Evolutionary conservation across 1,140 invertebrate species (phyloP).

Genomic region (Amphibalanus amphitrite): DNA sequence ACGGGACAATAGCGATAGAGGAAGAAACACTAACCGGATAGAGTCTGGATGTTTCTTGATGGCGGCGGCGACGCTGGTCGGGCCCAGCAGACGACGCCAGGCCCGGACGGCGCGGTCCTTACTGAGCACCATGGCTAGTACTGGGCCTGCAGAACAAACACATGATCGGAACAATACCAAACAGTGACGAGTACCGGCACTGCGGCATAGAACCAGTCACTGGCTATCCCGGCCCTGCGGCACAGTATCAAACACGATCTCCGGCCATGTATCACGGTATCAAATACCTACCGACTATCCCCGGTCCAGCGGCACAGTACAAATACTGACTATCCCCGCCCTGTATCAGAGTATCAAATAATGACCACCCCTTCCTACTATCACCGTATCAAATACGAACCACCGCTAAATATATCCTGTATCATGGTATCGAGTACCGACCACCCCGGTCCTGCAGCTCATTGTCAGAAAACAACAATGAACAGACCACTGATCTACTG

Average conservation of each 20-base stretch:
- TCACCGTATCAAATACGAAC: no score
- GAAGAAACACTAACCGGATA: constrained; percentile 32
- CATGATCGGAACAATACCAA: background rate
- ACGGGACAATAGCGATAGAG: no score
- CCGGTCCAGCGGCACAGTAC: background rate
- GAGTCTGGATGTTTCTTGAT: constrained; percentile 50
- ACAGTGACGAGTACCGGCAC: background rate
- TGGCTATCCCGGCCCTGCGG: background rate
- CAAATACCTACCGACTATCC: no score
- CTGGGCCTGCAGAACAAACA: constrained; percentile 31
- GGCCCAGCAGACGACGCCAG: constrained; percentile 51
- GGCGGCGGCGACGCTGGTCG: constrained; percentile 40
- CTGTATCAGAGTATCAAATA: no score
- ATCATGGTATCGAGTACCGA: no score
- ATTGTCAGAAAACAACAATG: no score
- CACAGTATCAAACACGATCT: background rate
- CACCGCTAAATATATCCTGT: no score
- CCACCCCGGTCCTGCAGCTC: no score
- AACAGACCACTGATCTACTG: no score
- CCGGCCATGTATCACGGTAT: no score
- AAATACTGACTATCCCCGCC: no score
- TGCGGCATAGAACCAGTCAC: background rate
- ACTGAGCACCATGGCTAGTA: constrained; percentile 47
- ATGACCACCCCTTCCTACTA: no score
- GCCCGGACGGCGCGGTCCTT: constrained; percentile 42